phyloP scores from a whole-genome alignment of 2,888 invertebrate genomes.

The Dicycla oo region DNA sequence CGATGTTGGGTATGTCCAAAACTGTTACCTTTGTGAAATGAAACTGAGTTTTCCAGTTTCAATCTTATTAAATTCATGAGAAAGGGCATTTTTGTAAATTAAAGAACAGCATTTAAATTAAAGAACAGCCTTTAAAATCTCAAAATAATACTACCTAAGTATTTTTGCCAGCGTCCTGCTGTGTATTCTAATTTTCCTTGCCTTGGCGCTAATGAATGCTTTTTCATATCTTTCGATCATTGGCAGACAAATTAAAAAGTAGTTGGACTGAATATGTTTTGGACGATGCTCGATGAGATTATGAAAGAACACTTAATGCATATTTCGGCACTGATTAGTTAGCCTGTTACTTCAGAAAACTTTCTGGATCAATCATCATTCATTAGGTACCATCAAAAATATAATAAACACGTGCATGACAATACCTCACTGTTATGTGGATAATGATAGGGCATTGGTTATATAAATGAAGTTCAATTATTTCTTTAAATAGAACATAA shows the following conservation, averaged over 20 bases:
- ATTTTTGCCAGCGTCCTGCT: not conserved
- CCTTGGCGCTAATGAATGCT: not conserved
- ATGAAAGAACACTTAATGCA: not conserved
- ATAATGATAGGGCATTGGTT: not conserved
- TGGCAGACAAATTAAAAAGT: not conserved
- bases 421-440: not conserved
- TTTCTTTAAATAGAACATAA: not conserved
- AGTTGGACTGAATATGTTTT: not conserved
- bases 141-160: not conserved
- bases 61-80: not conserved
- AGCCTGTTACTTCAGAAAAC: not conserved
- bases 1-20: constrained; percentile 41
- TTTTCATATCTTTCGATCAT: not conserved
- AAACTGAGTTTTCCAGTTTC: not conserved
- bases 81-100: not conserved
- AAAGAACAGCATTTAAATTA: not conserved
- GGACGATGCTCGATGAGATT: not conserved
- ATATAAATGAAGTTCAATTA: not conserved
- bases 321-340: not conserved
- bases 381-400: not conserved
- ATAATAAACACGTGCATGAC: not conserved
- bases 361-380: not conserved
- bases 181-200: not conserved
- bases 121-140: not conserved
- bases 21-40: constrained; percentile 6